These are phyloP conservation scores for Blastobasis adustella DNA, from an alignment of 2,888 invertebrate species.

Conservation along the genomic window DNA sequence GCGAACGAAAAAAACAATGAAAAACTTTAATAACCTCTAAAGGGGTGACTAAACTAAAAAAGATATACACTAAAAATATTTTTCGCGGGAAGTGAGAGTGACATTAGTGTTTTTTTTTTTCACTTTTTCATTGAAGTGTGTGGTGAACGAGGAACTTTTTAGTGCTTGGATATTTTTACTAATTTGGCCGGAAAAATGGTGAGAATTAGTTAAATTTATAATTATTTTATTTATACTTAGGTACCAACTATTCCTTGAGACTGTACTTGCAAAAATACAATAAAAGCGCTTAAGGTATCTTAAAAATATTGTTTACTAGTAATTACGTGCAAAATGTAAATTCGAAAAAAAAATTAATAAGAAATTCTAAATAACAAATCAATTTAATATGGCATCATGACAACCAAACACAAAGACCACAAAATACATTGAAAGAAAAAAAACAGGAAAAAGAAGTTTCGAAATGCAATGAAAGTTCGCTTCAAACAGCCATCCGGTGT, in stretches of 20 bases:
- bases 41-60: constrained; percentile 18
- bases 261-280: background rate
- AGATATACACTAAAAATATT: constrained; percentile 1
- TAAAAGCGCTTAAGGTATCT: too few species aligned
- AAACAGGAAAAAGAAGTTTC: background rate
- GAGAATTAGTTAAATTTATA: too few species aligned
- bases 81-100: constrained; percentile 28
- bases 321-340: too few species aligned
- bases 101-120: constrained; percentile 24
- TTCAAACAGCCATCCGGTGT: background rate
- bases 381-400: too few species aligned
- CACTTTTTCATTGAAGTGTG: constrained; percentile 15
- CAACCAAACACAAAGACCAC: too few species aligned
- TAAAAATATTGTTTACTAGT: too few species aligned
- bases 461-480: background rate
- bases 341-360: too few species aligned
- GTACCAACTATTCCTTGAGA: background rate
- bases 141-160: constrained; percentile 17
- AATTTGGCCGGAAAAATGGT: constrained; percentile 24
- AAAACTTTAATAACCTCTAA: constrained; percentile 13
- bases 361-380: too few species aligned
- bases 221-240: background rate
- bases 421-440: too few species aligned
- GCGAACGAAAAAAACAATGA: constrained; percentile 23
- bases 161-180: constrained; percentile 26